Conservation (phyloP, 1,140 invertebrate genomes). For the Neodiprion virginianus region DNA sequence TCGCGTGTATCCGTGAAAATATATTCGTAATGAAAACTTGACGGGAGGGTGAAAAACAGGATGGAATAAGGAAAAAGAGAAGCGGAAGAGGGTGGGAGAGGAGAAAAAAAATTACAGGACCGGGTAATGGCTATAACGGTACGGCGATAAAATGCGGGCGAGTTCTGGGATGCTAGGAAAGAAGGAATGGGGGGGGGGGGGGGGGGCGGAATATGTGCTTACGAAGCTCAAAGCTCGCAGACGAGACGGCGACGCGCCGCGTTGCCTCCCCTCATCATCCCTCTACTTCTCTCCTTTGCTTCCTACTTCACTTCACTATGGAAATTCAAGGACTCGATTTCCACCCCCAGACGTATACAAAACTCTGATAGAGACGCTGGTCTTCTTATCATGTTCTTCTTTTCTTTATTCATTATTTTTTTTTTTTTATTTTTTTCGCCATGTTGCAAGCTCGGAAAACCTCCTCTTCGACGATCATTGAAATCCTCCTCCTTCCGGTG, state of each 20-base stretch:
- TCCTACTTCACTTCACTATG: slow-evolving; percentile 36
- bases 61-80: slow-evolving; percentile 3
- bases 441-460: not conserved
- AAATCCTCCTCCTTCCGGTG: too few species aligned
- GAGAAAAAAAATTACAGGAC: too few species aligned
- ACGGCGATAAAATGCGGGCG: not conserved
- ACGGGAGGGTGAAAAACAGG: not conserved
- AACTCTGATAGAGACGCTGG: too few species aligned
- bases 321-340: slow-evolving; percentile 49
- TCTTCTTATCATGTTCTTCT: not conserved
- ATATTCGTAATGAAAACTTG: slow-evolving; percentile 32
- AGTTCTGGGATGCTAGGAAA: slow-evolving; percentile 11
- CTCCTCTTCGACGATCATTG: not conserved
- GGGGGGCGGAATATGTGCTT: slow-evolving; percentile 40
- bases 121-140: too few species aligned
- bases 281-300: too few species aligned
- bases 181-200: slow-evolving; percentile 21
- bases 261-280: too few species aligned
- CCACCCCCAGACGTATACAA: not conserved
- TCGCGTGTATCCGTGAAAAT: slow-evolving; percentile 19
- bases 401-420: not conserved
- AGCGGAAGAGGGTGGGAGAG: too few species aligned
- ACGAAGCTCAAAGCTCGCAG: slow-evolving; percentile 39
- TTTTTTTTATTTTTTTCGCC: not conserved
- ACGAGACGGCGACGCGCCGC: slow-evolving; percentile 21